Conservation (phyloP, 1,140 invertebrate species). For the Caenorhabditis tropicalis region DNA sequence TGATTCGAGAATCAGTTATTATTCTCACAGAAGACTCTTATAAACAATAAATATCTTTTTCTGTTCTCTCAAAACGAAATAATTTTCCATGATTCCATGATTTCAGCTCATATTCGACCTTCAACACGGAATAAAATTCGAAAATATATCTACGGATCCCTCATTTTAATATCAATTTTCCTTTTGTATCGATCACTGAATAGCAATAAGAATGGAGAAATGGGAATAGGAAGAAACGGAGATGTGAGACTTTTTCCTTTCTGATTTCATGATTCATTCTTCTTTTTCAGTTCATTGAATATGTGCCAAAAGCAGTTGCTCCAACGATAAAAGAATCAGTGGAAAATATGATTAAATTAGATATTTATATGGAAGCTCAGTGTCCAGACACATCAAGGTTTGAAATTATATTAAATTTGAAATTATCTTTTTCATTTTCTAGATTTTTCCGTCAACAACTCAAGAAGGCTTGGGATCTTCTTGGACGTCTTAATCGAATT, state of each 20-base stretch:
- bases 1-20: no score
- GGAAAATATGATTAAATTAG: slow-evolving; percentile 55
- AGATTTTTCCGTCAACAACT: slow-evolving; percentile 67
- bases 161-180: background rate
- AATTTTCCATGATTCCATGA: no score
- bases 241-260: background rate
- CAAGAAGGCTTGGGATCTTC: slow-evolving; percentile 63
- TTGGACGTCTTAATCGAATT: slow-evolving; percentile 58
- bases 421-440: background rate
- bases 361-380: slow-evolving; percentile 69
- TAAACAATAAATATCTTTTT: no score
- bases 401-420: background rate
- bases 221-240: slow-evolving; percentile 1
- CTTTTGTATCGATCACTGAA: slow-evolving; percentile 7
- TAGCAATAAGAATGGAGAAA: background rate
- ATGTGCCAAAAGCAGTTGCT: background rate
- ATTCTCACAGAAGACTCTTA: background rate
- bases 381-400: slow-evolving; percentile 69
- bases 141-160: background rate
- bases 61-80: no score
- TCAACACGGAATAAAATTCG: background rate
- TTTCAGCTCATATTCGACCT: slow-evolving; percentile 18
- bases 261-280: no score
- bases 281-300: slow-evolving; percentile 11
- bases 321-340: slow-evolving; percentile 13